Evolutionary conservation across 2,888 invertebrate genomes (phyloP).

Genomic region (Eremobia ochroleuca): DNA sequence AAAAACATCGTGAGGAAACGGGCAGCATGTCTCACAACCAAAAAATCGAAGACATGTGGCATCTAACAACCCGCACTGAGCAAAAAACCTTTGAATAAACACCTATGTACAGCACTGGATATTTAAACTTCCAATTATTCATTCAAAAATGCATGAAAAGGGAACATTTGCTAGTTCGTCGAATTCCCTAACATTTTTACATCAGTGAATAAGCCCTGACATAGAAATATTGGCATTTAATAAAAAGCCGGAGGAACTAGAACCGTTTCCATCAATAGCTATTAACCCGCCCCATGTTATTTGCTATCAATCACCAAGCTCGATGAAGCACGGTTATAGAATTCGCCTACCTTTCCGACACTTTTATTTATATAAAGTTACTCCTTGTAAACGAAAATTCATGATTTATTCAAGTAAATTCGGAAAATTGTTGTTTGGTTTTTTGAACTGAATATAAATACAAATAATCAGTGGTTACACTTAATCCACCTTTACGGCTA

Average conservation of each 20-base stretch:
- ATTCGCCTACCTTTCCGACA: conserved; percentile 15
- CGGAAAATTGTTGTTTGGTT: neutral
- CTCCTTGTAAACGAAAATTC: conserved; percentile 6
- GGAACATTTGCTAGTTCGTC: neutral
- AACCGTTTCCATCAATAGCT: conserved; percentile 17
- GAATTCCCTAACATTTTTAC: conserved; percentile 1
- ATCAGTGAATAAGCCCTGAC: neutral
- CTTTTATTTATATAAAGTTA: conserved; percentile 19
- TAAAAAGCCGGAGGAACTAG: conserved; percentile 9
- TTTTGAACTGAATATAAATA: no score
- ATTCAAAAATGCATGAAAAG: neutral
- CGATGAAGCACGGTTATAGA: conserved; percentile 14
- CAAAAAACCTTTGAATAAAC: neutral
- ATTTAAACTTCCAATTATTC: neutral
- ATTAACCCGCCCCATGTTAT: neutral
- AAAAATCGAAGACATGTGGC: no score
- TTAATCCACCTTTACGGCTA: neutral
- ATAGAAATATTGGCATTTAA: conserved; percentile 20
- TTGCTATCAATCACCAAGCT: conserved; percentile 25
- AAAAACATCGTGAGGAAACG: no score
- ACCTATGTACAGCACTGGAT: neutral
- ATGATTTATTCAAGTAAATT: neutral
- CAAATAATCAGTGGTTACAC: neutral
- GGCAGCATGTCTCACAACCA: no score
- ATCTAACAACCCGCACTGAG: no score